Evolutionary conservation across 2,113 vertebrate species (phyloP).

Genomic region (Leucosticte australis): DNA sequence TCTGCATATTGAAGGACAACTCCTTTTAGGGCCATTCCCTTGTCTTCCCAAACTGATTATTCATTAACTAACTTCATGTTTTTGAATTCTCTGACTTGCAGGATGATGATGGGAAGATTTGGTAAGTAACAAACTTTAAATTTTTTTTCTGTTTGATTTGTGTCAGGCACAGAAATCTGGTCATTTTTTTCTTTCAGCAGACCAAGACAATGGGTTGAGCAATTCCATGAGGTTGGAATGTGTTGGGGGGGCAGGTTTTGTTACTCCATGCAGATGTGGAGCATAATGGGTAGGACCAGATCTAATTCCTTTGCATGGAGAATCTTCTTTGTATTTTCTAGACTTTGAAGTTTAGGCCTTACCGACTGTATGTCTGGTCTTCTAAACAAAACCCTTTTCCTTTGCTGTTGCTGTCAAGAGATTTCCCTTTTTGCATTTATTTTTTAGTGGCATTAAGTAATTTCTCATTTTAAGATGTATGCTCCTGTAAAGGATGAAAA

Average conservation of each 20-base stretch:
- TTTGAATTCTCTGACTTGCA: constrained; percentile 67
- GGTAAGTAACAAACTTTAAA: constrained; percentile 77
- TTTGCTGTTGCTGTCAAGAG: not conserved
- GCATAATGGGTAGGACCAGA: not conserved
- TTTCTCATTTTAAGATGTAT: not conserved
- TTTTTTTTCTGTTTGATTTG: not conserved
- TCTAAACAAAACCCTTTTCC: not conserved
- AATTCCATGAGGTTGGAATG: not conserved
- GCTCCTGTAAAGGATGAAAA: not conserved
- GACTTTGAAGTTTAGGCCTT: not conserved
- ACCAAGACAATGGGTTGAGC: not conserved
- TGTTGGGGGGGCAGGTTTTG: not conserved
- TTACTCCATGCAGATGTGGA: not conserved
- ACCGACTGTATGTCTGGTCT: not conserved
- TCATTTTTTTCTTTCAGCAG: not conserved
- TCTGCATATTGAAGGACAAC: not conserved
- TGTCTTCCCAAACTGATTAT: not conserved
- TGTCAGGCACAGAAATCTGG: not conserved
- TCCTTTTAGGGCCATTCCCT: not conserved
- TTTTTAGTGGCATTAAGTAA: not conserved
- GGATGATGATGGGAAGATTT: constrained; percentile 94
- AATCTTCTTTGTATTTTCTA: not conserved
- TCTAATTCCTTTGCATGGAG: not conserved
- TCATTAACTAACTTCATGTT: not conserved
- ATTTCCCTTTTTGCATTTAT: not conserved